Conservation (phyloP, 2,797 vertebrate genomes). For the Melopsittacus undulatus region DNA sequence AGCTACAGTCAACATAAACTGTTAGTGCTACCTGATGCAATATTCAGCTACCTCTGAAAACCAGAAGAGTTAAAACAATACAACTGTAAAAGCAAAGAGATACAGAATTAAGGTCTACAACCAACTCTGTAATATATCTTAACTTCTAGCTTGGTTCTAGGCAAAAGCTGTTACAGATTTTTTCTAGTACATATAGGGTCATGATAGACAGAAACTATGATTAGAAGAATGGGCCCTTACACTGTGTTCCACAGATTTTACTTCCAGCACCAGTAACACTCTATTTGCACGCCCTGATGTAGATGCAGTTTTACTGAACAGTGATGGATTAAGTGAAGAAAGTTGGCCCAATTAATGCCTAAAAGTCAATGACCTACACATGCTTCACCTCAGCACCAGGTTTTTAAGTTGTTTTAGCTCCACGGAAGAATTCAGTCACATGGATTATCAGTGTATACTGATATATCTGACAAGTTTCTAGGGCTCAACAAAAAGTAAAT, state of each 20-base stretch:
- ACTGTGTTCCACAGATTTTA: not conserved
- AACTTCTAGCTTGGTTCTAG: not conserved
- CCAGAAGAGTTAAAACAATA: not conserved
- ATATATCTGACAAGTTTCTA: not conserved
- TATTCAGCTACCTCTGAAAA: slow-evolving; percentile 24
- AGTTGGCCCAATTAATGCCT: not conserved
- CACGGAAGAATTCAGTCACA: not conserved
- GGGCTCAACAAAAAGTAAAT: not conserved
- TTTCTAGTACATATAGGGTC: not conserved
- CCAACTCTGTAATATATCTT: not conserved
- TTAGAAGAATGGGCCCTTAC: not conserved
- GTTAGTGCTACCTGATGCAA: not conserved
- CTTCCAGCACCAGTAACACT: not conserved
- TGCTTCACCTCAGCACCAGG: not conserved
- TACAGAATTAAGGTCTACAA: not conserved
- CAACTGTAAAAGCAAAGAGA: not conserved
- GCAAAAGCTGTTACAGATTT: not conserved
- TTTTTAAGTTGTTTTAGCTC: not conserved
- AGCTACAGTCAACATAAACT: not conserved
- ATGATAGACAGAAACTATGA: not conserved
- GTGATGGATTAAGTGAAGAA: not conserved
- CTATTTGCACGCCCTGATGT: not conserved
- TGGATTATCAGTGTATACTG: not conserved
- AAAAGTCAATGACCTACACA: not conserved
- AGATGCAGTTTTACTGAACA: not conserved